Evolutionary conservation across 2,113 vertebrate genomes (phyloP), one percentile per base, ranked within the genome.

Genomic region (Platanista minor): DNA sequence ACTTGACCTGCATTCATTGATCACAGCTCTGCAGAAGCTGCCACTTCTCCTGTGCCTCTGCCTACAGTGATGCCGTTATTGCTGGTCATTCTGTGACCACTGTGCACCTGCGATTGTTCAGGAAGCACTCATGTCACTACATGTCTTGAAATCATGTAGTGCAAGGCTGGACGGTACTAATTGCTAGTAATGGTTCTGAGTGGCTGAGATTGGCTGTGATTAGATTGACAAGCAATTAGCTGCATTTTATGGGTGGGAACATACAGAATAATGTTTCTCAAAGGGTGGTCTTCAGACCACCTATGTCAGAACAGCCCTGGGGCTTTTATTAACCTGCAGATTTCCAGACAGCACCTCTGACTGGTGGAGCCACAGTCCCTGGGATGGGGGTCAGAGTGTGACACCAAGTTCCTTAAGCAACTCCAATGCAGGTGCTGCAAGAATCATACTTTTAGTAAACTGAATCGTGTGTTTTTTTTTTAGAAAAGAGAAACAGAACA

Each of bases 161-260:
- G 94, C 92, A 41, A 92, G 87, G 64, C 59, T 94, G 95, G 97
- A 94, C 94, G 88, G 96, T 97, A 91, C 97, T 98, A 97, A 98
- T 98, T 98, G 97, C 94, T 87, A 96, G 96, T 97, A 95, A 98
- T 97, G 97, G 98, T 96, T 98, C 98, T 97, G 95, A 97, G 97
- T 93, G 97, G 96, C 94, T 98, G 97, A 98, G 96, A 97, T 98
- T 96, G 96, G 96, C 95, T 98, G 61, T 98, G 97, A 98, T 98
- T 98, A 98, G 97, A 91, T 95, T 98, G 98, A 97, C 94, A 98
- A 98, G 97, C 98, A 98, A 92, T 98, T 97, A 98, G 90, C 96
- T 98, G 90, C 95, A 95, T 97, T 98, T 97, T 97, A 97, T 98
- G 90, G 87, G 62, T 92, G 85, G 91, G 86, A 96, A 96, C 97